A percentile compares a stretch with the other conserved stretches of the same genome.
Conservation (phyloP, 2,113 vertebrate genomes). For the Donacobius atricapilla region DNA sequence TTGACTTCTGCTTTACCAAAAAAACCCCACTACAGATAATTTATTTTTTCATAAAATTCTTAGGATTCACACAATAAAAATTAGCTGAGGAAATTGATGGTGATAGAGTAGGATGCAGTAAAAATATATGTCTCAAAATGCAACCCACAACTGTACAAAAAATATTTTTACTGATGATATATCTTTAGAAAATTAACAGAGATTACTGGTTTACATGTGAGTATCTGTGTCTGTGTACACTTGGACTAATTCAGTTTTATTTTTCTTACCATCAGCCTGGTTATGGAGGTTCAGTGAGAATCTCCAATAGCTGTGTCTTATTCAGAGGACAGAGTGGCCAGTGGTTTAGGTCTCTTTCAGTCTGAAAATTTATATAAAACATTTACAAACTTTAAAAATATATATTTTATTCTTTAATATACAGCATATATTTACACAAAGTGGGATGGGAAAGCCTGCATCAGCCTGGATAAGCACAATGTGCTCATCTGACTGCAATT, state of each 20-base stretch:
- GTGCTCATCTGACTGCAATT: background rate
- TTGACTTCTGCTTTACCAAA: background rate
- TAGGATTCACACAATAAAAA: background rate
- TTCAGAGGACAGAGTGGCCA: background rate
- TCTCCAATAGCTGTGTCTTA: background rate
- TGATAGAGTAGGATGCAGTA: background rate
- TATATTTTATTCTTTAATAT: background rate
- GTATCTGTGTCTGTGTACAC: background rate
- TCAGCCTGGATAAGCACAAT: background rate
- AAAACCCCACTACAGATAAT: background rate
- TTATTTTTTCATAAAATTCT: background rate
- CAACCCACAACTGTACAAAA: background rate
- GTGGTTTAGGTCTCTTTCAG: background rate
- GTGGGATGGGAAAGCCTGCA: background rate
- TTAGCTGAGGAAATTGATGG: background rate
- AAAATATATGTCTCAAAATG: background rate
- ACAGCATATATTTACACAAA: background rate
- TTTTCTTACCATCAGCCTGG: background rate
- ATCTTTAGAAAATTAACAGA: background rate
- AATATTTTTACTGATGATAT: background rate
- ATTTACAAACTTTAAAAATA: background rate
- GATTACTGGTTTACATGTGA: background rate
- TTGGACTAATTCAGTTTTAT: background rate
- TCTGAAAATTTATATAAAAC: background rate
- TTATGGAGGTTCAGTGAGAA: background rate